Conservation (phyloP, 2,797 vertebrate genomes). For the Cryptoprocta ferox region DNA sequence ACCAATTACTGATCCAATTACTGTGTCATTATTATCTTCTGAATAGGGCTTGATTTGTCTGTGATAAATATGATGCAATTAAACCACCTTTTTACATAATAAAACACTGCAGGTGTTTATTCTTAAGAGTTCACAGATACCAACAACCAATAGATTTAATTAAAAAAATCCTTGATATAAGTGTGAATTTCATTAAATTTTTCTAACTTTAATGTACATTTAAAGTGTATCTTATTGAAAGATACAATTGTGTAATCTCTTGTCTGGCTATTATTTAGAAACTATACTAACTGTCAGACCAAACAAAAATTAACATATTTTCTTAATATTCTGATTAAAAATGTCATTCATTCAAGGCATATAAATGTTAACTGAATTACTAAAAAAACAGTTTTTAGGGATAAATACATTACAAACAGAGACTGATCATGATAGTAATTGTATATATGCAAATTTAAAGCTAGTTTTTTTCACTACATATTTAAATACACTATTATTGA, state of each 20-base stretch:
- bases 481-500: conserved; percentile 51
- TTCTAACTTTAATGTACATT: conserved; percentile 83
- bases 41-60: conserved; percentile 92
- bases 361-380: conserved; percentile 57
- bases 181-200: conserved; percentile 89
- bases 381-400: background rate
- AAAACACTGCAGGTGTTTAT: conserved; percentile 92
- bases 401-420: conserved; percentile 61
- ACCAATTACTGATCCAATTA: conserved; percentile 92
- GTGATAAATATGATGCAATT: conserved; percentile 91
- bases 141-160: conserved; percentile 91
- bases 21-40: conserved; percentile 90
- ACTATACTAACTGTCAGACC: conserved; percentile 77
- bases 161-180: conserved; percentile 87
- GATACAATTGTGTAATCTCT: conserved; percentile 76
- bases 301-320: conserved; percentile 84
- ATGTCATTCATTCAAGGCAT: conserved; percentile 80
- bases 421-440: background rate
- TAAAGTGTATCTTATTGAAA: conserved; percentile 81
- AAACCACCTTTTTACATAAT: conserved; percentile 92
- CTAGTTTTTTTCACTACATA: conserved; percentile 63
- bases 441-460: background rate
- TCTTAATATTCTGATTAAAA: conserved; percentile 84
- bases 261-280: conserved; percentile 83
- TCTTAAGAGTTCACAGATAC: conserved; percentile 90